These are phyloP conservation scores for Dreissena rostriformis DNA, from an alignment of 1,140 invertebrate genomes.

Conservation along the genomic window DNA sequence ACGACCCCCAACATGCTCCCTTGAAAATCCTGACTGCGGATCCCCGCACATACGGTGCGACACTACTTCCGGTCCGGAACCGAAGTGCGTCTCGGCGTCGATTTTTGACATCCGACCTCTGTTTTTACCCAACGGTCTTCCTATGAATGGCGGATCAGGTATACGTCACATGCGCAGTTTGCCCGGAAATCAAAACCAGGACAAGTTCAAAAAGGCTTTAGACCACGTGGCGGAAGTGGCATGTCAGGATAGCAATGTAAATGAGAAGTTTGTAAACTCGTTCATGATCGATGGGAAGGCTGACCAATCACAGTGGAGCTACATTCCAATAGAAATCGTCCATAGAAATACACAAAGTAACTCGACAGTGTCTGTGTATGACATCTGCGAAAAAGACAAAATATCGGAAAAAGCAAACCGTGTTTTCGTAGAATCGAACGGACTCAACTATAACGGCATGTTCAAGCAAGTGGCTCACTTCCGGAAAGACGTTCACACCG, in stretches of 20 bases:
- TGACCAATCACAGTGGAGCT: constrained; percentile 38
- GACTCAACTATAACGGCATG: constrained; percentile 42
- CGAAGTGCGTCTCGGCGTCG: constrained; percentile 41
- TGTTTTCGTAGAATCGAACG: constrained; percentile 50
- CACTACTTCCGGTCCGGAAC: constrained; percentile 14
- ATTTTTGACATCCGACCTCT: constrained; percentile 33
- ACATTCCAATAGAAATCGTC: constrained; percentile 39
- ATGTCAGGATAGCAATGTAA: constrained; percentile 36
- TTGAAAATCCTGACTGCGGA: constrained; percentile 39
- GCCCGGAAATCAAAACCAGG: not conserved
- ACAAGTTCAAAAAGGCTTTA: not conserved
- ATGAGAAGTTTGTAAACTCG: constrained; percentile 41
- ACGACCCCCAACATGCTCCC: constrained; percentile 42
- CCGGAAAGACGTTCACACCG: constrained; percentile 8
- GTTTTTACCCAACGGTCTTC: constrained; percentile 15
- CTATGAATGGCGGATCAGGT: constrained; percentile 23
- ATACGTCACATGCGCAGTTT: not conserved
- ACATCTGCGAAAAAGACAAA: constrained; percentile 35
- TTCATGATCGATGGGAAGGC: constrained; percentile 17
- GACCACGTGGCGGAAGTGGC: not conserved
- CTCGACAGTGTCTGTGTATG: constrained; percentile 17
- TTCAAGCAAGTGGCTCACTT: constrained; percentile 44
- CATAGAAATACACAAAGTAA: constrained; percentile 26
- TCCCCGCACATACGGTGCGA: constrained; percentile 47
- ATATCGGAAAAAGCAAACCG: not conserved